Evolutionary conservation across 1,140 invertebrate genomes (phyloP), one percentile per base, ranked within the genome.

Genomic region (Rhysida immarginata): DNA sequence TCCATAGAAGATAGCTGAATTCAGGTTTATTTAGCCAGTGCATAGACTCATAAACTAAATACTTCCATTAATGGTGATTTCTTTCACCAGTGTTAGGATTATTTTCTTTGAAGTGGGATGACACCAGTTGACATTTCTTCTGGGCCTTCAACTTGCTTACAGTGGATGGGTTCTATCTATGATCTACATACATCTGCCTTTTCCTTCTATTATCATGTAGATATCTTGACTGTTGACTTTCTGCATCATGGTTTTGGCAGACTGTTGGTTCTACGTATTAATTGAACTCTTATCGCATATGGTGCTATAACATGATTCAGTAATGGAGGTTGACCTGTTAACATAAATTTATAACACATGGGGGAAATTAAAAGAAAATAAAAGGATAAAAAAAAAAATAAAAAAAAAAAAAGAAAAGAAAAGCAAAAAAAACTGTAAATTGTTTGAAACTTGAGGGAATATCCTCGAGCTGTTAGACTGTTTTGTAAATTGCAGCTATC

Each of bases 1-100:
- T 51, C 49, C 3, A 21, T 51, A n/a, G 61, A 63, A 54, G 59
- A 58, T 24, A 51, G 49, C 24, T 51, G 49, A 51, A 21, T 20
- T 11, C 18, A 8, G 16, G 8, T 46, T 5, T 5, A 20, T 46
- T 35, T 35, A 35, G 5, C 5, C 16, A 8, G 5, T 35, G 29
- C 5, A 35, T 16, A 35, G 29, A 8, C 16, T 35, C 16, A 35
- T 16, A 8, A 16, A 35, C 29, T 8, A n/a, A n/a, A n/a, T n/a
- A n/a, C n/a, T n/a, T n/a, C n/a, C n/a, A n/a, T n/a, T n/a, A n/a
- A n/a, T n/a, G n/a, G n/a, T n/a, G n/a, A n/a, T n/a, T n/a, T n/a
- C n/a, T 16, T 35, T 35, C 5, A 35, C 29, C 5, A 35, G 29
- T 5, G 29, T 16, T 8, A 35, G 29, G 5, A 8, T 35, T 5